These are phyloP conservation scores for Enteromius viviparus DNA, from an alignment of 2,797 vertebrate species.

Conservation along the genomic window DNA sequence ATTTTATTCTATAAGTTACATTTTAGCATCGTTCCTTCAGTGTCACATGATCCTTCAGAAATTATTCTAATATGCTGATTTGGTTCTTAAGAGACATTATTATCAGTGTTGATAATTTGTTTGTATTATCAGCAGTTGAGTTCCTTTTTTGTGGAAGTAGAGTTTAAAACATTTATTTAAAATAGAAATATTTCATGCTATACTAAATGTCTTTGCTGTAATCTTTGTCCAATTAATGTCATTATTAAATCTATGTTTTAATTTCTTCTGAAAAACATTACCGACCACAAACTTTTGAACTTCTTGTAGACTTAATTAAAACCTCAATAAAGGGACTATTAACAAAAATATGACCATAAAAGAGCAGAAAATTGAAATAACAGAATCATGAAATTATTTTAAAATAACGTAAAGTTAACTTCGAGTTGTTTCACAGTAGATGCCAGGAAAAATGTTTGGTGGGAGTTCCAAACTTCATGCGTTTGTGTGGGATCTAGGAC, in stretches of 20 bases:
- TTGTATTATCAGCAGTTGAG: neutral
- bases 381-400: neutral
- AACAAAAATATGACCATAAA: neutral
- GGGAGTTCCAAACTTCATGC: neutral
- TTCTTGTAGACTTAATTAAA: neutral
- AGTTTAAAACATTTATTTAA: neutral
- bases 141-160: neutral
- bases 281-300: neutral
- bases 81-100: neutral
- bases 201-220: neutral
- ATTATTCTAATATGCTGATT: neutral
- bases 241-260: neutral
- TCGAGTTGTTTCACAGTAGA: neutral
- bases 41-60: neutral
- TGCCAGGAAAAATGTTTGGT: slow-evolving; percentile 16
- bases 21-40: neutral
- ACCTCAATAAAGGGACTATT: neutral
- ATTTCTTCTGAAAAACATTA: neutral
- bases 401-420: neutral
- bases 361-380: neutral
- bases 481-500: slow-evolving; percentile 30
- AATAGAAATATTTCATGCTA: neutral
- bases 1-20: neutral
- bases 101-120: neutral
- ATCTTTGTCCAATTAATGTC: neutral